Evolutionary conservation across 64 coral and sea anemone genomes (phyloP).

Genomic region (Actinia tenebrosa): DNA sequence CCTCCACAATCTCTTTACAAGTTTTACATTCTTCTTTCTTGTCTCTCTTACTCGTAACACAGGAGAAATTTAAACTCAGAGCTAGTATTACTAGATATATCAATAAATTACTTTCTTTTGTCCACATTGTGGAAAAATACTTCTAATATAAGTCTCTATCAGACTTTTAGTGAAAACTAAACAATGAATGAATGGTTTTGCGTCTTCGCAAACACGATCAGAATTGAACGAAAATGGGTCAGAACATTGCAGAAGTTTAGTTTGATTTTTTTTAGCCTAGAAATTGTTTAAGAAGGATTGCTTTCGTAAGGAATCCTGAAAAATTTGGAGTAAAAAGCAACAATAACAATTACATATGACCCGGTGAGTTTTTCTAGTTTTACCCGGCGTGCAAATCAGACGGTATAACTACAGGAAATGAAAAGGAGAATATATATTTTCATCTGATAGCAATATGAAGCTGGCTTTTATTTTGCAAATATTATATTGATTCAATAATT

Average conservation of each 20-base stretch:
- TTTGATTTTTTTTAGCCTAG: not conserved
- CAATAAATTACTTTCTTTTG: conserved; percentile 7
- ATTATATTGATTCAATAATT: not conserved
- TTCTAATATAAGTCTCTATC: not conserved
- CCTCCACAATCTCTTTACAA: conserved; percentile 75
- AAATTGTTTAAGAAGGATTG: not conserved
- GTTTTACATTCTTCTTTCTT: conserved; percentile 74
- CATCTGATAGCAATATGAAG: not conserved
- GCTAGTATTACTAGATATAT: conserved; percentile 7
- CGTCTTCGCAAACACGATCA: not conserved
- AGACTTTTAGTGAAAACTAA: not conserved
- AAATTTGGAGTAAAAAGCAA: not conserved
- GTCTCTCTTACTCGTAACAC: conserved; percentile 30
- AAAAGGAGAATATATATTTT: conserved; percentile 30
- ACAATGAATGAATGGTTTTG: conserved; percentile 8
- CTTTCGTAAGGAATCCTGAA: not conserved
- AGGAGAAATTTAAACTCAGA: not conserved
- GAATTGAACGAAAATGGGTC: not conserved
- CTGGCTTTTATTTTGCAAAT: not conserved
- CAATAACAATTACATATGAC: not conserved
- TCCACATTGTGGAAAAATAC: conserved; percentile 4
- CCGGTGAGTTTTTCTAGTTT: conserved; percentile 5
- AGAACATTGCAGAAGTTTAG: not conserved
- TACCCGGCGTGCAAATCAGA: not conserved
- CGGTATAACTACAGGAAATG: not conserved